Conservation (phyloP, 2,888 invertebrate species). For the Morpho helenor region DNA sequence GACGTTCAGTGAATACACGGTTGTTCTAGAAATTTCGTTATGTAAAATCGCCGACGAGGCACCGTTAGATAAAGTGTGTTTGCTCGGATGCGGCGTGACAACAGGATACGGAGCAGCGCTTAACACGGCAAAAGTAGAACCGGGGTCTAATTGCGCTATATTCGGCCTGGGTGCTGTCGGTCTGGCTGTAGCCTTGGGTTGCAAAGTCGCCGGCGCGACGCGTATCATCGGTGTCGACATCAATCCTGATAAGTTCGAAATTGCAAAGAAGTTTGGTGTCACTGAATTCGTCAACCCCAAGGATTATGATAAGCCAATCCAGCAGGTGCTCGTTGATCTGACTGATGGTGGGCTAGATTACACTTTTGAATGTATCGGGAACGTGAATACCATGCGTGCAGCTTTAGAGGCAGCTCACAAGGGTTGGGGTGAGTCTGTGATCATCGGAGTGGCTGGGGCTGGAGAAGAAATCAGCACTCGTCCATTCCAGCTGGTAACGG, state of each 20-base stretch:
- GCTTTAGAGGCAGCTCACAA: slow-evolving; percentile 95
- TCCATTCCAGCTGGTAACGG: slow-evolving; percentile 98
- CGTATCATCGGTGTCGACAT: slow-evolving; percentile 94
- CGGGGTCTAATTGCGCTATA: slow-evolving; percentile 91
- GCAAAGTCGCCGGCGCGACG: slow-evolving; percentile 90
- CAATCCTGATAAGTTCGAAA: slow-evolving; percentile 89
- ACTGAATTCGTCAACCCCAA: slow-evolving; percentile 97
- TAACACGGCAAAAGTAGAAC: slow-evolving; percentile 95
- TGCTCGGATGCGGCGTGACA: slow-evolving; percentile 95
- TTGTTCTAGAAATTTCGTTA: slow-evolving; percentile 96
- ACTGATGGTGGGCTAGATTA: slow-evolving; percentile 98
- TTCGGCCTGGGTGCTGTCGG: slow-evolving; percentile 98
- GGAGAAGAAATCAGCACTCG: slow-evolving; percentile 98
- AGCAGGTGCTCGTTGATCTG: slow-evolving; percentile 91
- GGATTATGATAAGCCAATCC: slow-evolving; percentile 88
- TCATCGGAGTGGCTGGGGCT: slow-evolving; percentile 97
- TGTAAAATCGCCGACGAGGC: slow-evolving; percentile 93
- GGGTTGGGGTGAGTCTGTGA: slow-evolving; percentile 97
- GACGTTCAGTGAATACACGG: slow-evolving; percentile 96
- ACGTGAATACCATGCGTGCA: slow-evolving; percentile 89
- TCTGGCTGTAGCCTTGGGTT: slow-evolving; percentile 92
- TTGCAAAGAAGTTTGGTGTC: slow-evolving; percentile 92
- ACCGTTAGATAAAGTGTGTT: slow-evolving; percentile 91
- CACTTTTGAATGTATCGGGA: slow-evolving; percentile 99
- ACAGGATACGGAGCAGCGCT: slow-evolving; percentile 97